Evolutionary conservation across 2,888 invertebrate species (phyloP).

Genomic region (Cetonia aurata): DNA sequence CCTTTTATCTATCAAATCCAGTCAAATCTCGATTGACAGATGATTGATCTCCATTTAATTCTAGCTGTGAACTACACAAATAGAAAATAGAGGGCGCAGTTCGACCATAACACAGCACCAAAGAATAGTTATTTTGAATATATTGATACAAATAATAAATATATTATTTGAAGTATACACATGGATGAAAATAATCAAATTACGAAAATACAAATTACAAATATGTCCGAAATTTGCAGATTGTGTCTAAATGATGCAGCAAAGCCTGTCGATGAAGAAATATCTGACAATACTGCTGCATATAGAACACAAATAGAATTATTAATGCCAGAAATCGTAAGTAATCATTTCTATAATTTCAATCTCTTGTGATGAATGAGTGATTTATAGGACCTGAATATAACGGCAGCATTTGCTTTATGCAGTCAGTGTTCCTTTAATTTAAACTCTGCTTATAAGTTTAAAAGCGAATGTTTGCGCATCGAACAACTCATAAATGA

Average conservation of each 20-base stretch:
- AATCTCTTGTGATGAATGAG: background rate
- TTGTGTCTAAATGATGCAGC: constrained; percentile 14
- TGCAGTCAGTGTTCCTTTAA: constrained; percentile 30
- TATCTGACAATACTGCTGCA: background rate
- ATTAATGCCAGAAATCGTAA: constrained; percentile 41
- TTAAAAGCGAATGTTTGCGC: constrained; percentile 27
- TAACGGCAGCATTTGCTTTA: constrained; percentile 14
- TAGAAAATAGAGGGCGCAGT: too few species aligned
- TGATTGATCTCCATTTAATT: too few species aligned
- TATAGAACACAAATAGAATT: constrained; percentile 15
- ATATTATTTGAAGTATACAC: too few species aligned
- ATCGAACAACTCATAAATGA: constrained; percentile 18
- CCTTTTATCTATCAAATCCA: too few species aligned
- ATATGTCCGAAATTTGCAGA: constrained; percentile 26
- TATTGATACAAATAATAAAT: too few species aligned
- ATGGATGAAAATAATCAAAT: background rate
- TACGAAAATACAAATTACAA: background rate
- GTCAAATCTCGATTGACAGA: too few species aligned
- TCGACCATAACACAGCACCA: too few species aligned
- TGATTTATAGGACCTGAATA: constrained; percentile 21
- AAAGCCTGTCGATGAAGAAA: too few species aligned
- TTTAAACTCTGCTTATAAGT: constrained; percentile 29
- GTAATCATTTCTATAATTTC: background rate
- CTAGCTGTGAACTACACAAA: too few species aligned
- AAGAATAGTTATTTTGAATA: too few species aligned